phyloP scores from a whole-genome alignment of 2,113 vertebrate genomes.

The Esox niger region DNA sequence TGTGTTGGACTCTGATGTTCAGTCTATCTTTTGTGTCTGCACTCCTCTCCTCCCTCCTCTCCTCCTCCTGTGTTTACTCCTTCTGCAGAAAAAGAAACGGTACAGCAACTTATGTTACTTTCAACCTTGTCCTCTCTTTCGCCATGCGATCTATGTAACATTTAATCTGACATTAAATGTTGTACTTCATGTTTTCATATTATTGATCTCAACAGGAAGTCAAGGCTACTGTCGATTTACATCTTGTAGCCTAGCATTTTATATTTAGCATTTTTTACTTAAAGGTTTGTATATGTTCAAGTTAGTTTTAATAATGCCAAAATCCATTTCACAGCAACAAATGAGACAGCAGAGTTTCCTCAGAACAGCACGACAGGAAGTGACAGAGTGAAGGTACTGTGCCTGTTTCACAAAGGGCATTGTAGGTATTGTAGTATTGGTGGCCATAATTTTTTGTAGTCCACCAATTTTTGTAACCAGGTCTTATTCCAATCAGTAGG shows the following conservation, averaged over 20 bases:
- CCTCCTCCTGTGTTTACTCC: not conserved
- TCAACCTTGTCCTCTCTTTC: too few species aligned
- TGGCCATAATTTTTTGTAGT: not conserved
- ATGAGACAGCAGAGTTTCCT: not conserved
- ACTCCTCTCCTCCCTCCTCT: not conserved
- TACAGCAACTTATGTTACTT: too few species aligned
- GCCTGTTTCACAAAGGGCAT: not conserved
- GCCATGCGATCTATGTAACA: too few species aligned
- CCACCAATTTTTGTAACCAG: fast-evolving
- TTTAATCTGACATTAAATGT: too few species aligned
- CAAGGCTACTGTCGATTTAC: too few species aligned
- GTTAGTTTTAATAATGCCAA: too few species aligned
- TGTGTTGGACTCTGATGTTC: conserved; percentile 35
- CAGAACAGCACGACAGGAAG: not conserved
- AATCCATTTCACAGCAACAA: not conserved
- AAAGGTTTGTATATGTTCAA: too few species aligned
- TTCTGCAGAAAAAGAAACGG: not conserved
- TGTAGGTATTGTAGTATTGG: too few species aligned
- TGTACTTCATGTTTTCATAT: too few species aligned
- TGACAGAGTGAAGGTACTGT: not conserved
- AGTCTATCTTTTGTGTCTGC: not conserved
- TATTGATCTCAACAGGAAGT: too few species aligned
- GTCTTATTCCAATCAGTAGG: too few species aligned
- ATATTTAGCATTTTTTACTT: too few species aligned
- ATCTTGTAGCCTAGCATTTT: conserved; percentile 1